Base-by-base conservation (phyloP, 2,797 vertebrate genomes). In the Lindbergichthys nudifrons region DNA sequence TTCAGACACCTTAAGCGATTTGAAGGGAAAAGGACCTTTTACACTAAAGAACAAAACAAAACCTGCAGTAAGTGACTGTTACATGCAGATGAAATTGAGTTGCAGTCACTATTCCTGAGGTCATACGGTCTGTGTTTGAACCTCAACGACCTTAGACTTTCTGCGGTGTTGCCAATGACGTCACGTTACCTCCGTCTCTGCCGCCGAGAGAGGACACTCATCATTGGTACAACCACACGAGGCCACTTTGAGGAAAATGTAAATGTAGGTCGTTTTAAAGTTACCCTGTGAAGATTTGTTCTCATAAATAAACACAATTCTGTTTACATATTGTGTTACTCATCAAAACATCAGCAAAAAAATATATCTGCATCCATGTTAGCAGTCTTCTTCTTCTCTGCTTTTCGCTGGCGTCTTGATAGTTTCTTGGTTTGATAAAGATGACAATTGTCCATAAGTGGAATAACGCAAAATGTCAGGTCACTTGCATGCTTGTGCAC, bases 231-330 rank as follows among this genome's bases (percentile, higher is more conserved):
- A 65, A 65, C 61, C 54, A 11, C 74, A 65, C 15, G 13, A 52
- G 45, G 4, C 50, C 52, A 23, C 51, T 42, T 48, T 13, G 32
- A 11, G 10, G 56, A 30, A 51, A 61, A 48, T 47, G 14, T 53
- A 65, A 54, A 48, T 21, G 18, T 19, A n/a, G 23, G 53, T 59
- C 0, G 4, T 53, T 59, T 43, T 47, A 46, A 43, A 36, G 30
- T 43, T 32, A 30, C 26, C 36, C 32, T 65, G 59, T 59, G 23
- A 30, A 50, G 56, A 36, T 36, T 36, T 23, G 57, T 65, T 62
- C n/a, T 45, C 46, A 53, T 45, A 66, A 54, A 73, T 69, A 51
- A 53, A 59, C 15, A 59, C 9, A 16, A 4, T 39, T 61, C 23
- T 64, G 60, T 76, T 64, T 58, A 58, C n/a, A 7, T 58, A 26